Base-by-base conservation (phyloP, 2,888 invertebrate genomes). In the Macrosiphum euphorbiae region DNA sequence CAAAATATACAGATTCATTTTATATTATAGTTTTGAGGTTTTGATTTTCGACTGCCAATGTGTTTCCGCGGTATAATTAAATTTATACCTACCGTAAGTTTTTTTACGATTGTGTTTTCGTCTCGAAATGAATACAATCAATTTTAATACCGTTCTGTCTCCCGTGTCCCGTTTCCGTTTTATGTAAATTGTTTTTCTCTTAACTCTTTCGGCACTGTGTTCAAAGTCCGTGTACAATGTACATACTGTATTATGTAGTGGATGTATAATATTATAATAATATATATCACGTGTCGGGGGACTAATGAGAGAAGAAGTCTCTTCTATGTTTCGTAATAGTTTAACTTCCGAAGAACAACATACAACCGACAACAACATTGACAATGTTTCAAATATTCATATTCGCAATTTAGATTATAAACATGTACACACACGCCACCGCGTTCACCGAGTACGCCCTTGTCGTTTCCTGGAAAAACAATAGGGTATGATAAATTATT, bases 311-410 rank as follows among this genome's bases (percentile, higher is more conserved):
- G 58, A 86, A 91, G 47, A 61, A 52, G 44, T 86, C 41, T 85
- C 58, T 10, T 90, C 55, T 47, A 44, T 67, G 91, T 67, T 87
- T 50, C 41, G 61, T 92, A 92, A 92, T 87, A 87, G 92, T 92
- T 92, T 28, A 87, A 92, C 87, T 92, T 92, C 87, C 67, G 87
- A 52, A 55, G 47, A 86, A 91, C 47, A 86, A 91, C 58, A 47
- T 86, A 58, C 28, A 20, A 78, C 78, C 28, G 10, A 78, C 78
- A 20, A 47, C 11, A 47, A 47, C 47, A 47, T 47, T 78, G 35
- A 78, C 47, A 50, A 67, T 67, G 87, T 87, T 87, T 87, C 28
- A 41, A 67, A 88, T 67, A 87, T 92, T 92, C 87, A 67, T 87
- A 87, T 92, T 87, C 87, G 67, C 87, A 41, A 67, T 88, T 67